Percentiles rank a stretch among this genome's conserved stretches.
Evolutionary conservation across 2,797 vertebrate species (phyloP).

Genomic region (Buphagus erythrorhynchus): DNA sequence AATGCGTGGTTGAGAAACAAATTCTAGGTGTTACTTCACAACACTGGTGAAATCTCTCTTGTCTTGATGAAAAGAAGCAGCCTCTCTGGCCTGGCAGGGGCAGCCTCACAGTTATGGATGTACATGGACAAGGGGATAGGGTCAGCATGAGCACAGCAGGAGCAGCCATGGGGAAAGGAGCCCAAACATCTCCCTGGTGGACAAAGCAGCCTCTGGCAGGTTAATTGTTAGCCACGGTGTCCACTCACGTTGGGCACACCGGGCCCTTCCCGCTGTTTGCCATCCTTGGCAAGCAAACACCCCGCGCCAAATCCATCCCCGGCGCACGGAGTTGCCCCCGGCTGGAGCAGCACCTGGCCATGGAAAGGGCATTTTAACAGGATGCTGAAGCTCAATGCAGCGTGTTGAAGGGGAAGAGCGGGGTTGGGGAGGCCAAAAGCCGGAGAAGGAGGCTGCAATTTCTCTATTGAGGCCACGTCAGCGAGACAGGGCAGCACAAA

Average conservation of each 20-base stretch:
- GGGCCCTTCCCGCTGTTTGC: not conserved
- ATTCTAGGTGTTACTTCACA: not conserved
- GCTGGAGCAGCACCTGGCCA: not conserved
- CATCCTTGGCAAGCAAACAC: not conserved
- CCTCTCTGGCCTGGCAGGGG: rapidly evolving
- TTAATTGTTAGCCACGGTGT: not conserved
- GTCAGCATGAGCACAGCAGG: rapidly evolving
- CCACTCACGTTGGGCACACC: not conserved
- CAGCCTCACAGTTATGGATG: rapidly evolving
- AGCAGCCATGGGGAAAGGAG: not conserved
- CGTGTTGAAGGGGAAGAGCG: not conserved
- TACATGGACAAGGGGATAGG: rapidly evolving
- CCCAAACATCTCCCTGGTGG: rapidly evolving
- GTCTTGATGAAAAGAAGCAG: not conserved
- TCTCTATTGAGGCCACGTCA: not conserved
- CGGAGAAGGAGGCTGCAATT: not conserved
- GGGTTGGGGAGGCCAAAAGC: not conserved
- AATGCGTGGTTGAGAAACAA: not conserved
- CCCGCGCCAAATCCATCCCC: not conserved
- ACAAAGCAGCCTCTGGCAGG: not conserved
- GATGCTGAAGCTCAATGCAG: not conserved
- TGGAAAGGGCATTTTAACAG: not conserved
- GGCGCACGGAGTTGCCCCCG: rapidly evolving
- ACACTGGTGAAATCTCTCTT: not conserved
- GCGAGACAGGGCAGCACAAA: not conserved